Evolutionary conservation across 2,888 invertebrate genomes (phyloP), one percentile per base, ranked within the genome.

Genomic region (Taenaris catops): DNA sequence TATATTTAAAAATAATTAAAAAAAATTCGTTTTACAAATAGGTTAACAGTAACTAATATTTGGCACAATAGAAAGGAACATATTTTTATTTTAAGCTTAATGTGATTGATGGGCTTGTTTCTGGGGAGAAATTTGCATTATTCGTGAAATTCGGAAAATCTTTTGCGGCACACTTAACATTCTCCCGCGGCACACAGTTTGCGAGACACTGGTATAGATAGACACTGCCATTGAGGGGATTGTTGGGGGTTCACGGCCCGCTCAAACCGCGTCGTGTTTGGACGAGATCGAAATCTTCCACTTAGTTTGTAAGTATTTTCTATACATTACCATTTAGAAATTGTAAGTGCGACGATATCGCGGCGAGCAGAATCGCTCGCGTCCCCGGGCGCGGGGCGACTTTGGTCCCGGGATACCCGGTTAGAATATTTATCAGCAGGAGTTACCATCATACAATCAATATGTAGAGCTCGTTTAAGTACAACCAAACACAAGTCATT

Each of bases 381-480:
- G 34, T 27, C 23, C 25, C 16, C 32, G 31, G 26, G 37, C 34
- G 18, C 10, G 53, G 61, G 58, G 58, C 61, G 56, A 63, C 49
- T 70, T 70, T 66, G 59, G 61, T 51, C 49, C 53, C 67, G 62
- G 52, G 57, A 62, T 68, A 62, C 55, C 61, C 46, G 47, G 47
- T 63, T 71, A 73, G 73, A 55, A 60, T n/a, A n/a, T n/a, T 68
- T 63, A 70, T 64, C 78, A 68, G 71, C 60, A 60, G 68, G 74
- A 86, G 84, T 86, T 86, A 86, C 84, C 84, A 86, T 67, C 81
- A 70, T 78, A 76, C 81, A 79, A 83, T 84, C 83, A 81, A 78
- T 63, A 73, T 76, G 79, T 81, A 73, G 63, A 68, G 58, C 68
- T 70, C 73, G 69, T 14, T 67, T 66, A 65, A 80, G 81, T 84